Conservation (phyloP, 2,888 invertebrate species). For the Nymphalis polychloros region DNA sequence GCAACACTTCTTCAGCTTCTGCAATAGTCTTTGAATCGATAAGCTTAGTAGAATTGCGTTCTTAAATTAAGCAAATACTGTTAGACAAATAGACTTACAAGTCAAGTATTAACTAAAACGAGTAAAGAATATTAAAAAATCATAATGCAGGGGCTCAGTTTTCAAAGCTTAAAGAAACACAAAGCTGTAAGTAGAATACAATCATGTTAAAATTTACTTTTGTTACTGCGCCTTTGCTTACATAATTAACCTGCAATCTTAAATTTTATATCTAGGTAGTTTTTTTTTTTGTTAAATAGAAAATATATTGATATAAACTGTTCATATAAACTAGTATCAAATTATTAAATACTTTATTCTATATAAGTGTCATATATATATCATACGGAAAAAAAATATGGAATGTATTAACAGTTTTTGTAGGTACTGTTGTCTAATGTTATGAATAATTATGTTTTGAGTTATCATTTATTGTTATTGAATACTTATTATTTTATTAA, state of each 20-base stretch:
- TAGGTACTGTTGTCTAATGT: too few species aligned
- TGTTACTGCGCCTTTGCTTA: slow-evolving; percentile 53
- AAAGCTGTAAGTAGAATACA: slow-evolving; percentile 85
- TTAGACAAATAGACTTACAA: neutral
- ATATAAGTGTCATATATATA: too few species aligned
- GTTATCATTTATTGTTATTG: too few species aligned
- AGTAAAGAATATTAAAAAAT: slow-evolving; percentile 12
- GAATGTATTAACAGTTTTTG: too few species aligned
- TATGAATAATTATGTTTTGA: too few species aligned
- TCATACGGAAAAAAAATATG: too few species aligned
- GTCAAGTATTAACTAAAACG: neutral
- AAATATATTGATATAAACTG: too few species aligned
- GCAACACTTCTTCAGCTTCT: slow-evolving; percentile 6
- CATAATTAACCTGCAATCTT: slow-evolving; percentile 72
- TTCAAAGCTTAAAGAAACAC: slow-evolving; percentile 87
- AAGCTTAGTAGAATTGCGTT: slow-evolving; percentile 4
- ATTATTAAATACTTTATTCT: too few species aligned
- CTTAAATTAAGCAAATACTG: slow-evolving; percentile 1
- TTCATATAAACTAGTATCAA: too few species aligned
- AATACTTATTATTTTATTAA: too few species aligned
- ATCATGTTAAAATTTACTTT: slow-evolving; percentile 24
- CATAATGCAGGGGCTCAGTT: slow-evolving; percentile 86
- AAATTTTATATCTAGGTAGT: slow-evolving; percentile 9
- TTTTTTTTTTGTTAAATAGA: neutral
- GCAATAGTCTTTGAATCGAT: slow-evolving; percentile 12